phyloP scores from a whole-genome alignment of 2,113 vertebrate genomes.

The Potamarius usumacintae region DNA sequence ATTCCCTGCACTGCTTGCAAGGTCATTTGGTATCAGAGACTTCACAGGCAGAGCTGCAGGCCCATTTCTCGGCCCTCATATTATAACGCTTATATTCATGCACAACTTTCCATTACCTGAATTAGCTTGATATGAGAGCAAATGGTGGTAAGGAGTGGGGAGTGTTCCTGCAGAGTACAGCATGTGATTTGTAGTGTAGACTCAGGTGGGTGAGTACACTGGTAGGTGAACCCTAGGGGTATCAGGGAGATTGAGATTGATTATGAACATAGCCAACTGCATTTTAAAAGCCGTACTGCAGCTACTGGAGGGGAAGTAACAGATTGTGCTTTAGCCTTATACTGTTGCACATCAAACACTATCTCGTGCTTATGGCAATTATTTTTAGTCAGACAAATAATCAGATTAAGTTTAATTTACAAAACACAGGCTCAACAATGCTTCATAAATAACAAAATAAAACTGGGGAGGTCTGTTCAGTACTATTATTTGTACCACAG shows the following conservation, averaged over 20 bases:
- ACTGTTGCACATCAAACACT: not conserved
- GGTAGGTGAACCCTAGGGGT: conserved; percentile 28
- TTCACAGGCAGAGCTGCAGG: not conserved
- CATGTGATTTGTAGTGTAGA: conserved; percentile 47
- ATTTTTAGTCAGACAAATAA: not conserved
- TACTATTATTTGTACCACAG: not conserved
- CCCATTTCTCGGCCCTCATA: not conserved
- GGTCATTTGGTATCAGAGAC: conserved; percentile 16
- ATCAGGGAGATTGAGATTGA: conserved; percentile 43
- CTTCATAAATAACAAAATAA: not conserved
- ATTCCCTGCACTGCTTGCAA: conserved; percentile 14
- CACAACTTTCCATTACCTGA: conserved; percentile 32
- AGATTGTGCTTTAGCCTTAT: not conserved
- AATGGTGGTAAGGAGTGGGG: conserved; percentile 21
- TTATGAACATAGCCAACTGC: conserved; percentile 31
- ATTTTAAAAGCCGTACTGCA: conserved; percentile 36
- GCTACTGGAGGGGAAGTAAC: not conserved
- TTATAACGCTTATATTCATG: conserved; percentile 38
- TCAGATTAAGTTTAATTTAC: not conserved
- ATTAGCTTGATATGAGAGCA: conserved; percentile 47
- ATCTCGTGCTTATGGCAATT: not conserved
- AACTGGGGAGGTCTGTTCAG: not conserved
- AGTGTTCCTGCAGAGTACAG: conserved; percentile 14
- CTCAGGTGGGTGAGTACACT: conserved; percentile 23
- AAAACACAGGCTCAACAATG: not conserved